Conservation (phyloP, 23 tunicate species). For the Halocynthia aurantium region DNA sequence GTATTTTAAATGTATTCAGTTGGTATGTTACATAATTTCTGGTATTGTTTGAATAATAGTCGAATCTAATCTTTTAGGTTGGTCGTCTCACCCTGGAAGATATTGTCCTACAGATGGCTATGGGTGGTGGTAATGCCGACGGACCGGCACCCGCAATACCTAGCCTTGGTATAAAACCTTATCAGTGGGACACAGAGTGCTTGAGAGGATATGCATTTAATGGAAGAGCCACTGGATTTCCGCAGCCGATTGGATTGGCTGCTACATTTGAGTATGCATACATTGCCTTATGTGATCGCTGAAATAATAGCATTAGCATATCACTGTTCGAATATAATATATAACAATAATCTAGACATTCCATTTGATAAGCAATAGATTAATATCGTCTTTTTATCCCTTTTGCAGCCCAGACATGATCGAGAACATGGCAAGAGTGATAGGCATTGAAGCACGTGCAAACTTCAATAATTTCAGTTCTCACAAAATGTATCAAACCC, state of each 20-base stretch:
- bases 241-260: constrained; percentile 78
- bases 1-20: too few species aligned
- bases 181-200: constrained; percentile 91
- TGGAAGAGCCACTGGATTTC: constrained; percentile 60
- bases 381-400: too few species aligned
- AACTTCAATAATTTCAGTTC: constrained; percentile 42
- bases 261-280: constrained; percentile 62
- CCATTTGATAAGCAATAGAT: too few species aligned
- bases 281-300: not conserved
- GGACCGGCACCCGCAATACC: constrained; percentile 88
- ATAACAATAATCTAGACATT: too few species aligned
- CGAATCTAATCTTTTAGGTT: constrained; percentile 21
- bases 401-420: constrained; percentile 41
- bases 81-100: constrained; percentile 60
- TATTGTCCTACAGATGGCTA: constrained; percentile 41
- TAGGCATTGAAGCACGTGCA: constrained; percentile 79
- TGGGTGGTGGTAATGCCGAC: constrained; percentile 70
- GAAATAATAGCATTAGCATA: not conserved
- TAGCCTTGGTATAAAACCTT: constrained; percentile 58
- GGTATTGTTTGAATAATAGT: too few species aligned
- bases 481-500: constrained; percentile 56
- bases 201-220: constrained; percentile 47
- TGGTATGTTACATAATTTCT: too few species aligned
- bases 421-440: constrained; percentile 42
- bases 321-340: not conserved